Base-by-base conservation (phyloP, 2,888 invertebrate genomes). In the Meteorus colon region DNA sequence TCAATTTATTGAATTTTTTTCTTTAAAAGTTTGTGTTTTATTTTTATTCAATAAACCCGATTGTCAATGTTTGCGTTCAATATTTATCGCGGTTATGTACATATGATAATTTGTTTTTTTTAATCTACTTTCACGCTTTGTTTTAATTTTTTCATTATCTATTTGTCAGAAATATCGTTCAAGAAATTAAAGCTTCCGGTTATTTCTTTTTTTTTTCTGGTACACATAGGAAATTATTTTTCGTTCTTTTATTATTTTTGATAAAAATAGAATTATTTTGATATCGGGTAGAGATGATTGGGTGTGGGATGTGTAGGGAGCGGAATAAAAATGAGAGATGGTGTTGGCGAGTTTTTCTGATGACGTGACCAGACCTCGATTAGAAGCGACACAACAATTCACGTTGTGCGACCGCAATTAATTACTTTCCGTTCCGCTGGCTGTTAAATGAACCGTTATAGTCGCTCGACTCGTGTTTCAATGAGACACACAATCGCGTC, bases 341-440 rank as follows among this genome's bases (percentile, higher is more conserved):
- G 48, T 29, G 27, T 34, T 34, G 16, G 19, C 48, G 19, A 69
- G 19, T 31, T 69, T 69, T 69, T 69, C 24, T 69, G 19, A 59
- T 69, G 34, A 69, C 37, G 48, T 55, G 69, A 55, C 27, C 51
- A 59, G 31, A 31, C n/a, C 55, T 51, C 31, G 34, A 69, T 69
- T 34, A 59, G 55, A 69, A 29, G 59, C 55, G 31, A 69, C 48
- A 69, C 55, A 37, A 69, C 34, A 55, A 37, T 55, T 55, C 59
- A 69, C 31, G 51, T 34, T 69, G 55, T 69, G 59, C 51, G 60
- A 76, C 48, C 62, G 55, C 74, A 75, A 76, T 78, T 74, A 74
- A 79, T 77, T 72, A 62, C 55, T 73, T 70, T 67, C 34, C 66
- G 55, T 63, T 73, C 16, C 27, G 45, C 37, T 55, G 59, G 48